Percentiles rank a stretch among this genome's conserved stretches.
Conservation (phyloP, 2,888 invertebrate genomes). For the Oxystoma pomonae region DNA sequence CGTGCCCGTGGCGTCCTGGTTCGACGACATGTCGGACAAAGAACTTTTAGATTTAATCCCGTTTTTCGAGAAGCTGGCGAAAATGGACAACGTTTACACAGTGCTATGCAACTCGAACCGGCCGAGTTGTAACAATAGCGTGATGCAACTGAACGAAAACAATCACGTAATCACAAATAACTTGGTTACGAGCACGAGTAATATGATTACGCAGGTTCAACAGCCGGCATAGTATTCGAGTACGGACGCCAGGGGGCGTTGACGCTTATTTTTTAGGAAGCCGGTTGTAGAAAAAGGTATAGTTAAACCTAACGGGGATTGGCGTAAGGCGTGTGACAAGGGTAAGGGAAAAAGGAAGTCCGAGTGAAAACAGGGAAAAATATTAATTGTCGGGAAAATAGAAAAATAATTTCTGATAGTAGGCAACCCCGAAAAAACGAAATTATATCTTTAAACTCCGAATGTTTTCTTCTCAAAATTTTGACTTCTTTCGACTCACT, state of each 20-base stretch:
- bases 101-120: constrained; percentile 91
- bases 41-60: constrained; percentile 97
- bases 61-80: constrained; percentile 95
- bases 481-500: too few relatives aligned
- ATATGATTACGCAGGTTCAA: neutral
- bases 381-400: too few relatives aligned
- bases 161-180: neutral
- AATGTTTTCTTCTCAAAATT: too few relatives aligned
- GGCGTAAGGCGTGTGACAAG: neutral
- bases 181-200: neutral
- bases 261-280: neutral
- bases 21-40: constrained; percentile 97
- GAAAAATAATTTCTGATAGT: too few relatives aligned
- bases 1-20: constrained; percentile 99
- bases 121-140: constrained; percentile 64
- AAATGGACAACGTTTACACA: constrained; percentile 95
- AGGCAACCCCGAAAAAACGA: too few relatives aligned
- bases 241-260: neutral
- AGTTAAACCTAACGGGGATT: neutral
- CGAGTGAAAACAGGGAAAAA: too few relatives aligned
- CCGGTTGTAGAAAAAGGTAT: neutral
- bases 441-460: too few relatives aligned
- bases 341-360: too few relatives aligned
- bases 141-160: constrained; percentile 20
- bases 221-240: neutral